Conservation (phyloP, 2,113 vertebrate species). For the Mixornis gularis region DNA sequence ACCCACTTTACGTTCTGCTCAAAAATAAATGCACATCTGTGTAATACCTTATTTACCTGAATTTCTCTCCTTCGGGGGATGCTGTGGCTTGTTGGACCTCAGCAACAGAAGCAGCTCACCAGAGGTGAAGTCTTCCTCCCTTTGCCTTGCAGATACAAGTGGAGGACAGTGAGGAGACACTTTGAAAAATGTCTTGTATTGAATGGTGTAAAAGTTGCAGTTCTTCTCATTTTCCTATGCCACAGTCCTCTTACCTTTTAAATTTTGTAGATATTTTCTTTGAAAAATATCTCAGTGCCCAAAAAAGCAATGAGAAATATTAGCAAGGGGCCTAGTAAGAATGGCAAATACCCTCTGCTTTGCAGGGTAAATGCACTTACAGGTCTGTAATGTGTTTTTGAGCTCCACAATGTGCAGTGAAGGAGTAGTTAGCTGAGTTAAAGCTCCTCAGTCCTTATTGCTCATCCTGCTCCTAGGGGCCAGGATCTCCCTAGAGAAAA, state of each 20-base stretch:
- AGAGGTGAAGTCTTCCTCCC: neutral
- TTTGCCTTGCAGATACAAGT: neutral
- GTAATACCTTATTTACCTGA: neutral
- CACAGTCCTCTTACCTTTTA: neutral
- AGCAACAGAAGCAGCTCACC: neutral
- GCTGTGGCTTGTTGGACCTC: neutral
- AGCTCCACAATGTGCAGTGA: neutral
- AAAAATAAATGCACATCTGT: neutral
- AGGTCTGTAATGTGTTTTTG: neutral
- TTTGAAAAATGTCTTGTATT: too few relatives aligned
- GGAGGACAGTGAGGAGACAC: neutral
- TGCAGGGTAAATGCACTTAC: neutral
- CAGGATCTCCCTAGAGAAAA: neutral
- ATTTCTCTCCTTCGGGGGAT: neutral
- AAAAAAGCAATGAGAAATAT: neutral
- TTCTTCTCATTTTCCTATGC: neutral
- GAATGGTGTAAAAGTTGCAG: too few relatives aligned
- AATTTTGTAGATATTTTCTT: neutral
- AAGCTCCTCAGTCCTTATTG: neutral
- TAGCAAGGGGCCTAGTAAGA: neutral
- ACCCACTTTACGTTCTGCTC: neutral
- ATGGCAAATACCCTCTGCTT: neutral
- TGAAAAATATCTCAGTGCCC: neutral
- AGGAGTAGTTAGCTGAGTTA: neutral
- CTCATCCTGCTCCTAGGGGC: neutral